phyloP scores from a whole-genome alignment of 2,797 vertebrate genomes.

The Enteromius treurensis region DNA sequence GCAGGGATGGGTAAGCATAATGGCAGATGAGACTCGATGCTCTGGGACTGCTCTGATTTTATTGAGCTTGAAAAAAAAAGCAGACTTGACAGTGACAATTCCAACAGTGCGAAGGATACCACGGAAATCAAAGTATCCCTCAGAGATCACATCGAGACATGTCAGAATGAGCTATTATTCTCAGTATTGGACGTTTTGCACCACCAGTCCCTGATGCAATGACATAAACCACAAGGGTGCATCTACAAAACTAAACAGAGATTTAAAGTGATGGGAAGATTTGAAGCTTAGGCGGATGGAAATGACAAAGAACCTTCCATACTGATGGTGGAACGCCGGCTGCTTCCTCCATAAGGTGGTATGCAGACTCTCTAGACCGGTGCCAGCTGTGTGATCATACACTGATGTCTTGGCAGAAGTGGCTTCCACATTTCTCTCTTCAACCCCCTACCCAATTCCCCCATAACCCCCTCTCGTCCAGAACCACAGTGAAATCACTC shows the following conservation, averaged over 20 bases:
- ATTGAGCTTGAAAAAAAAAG: slow-evolving; percentile 17
- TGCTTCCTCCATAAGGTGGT: slow-evolving; percentile 42
- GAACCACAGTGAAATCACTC: slow-evolving; percentile 73
- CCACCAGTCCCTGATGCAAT: slow-evolving; percentile 17
- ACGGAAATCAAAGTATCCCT: slow-evolving; percentile 35
- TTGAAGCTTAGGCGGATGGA: slow-evolving; percentile 11
- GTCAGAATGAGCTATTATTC: slow-evolving; percentile 37
- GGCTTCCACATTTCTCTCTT: slow-evolving; percentile 61
- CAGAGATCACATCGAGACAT: slow-evolving; percentile 35
- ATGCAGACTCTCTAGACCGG: slow-evolving; percentile 36
- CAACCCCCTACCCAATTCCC: slow-evolving; percentile 40
- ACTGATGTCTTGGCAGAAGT: slow-evolving; percentile 63
- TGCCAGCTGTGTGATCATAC: slow-evolving; percentile 61
- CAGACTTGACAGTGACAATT: slow-evolving; percentile 42
- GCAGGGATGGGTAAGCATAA: slow-evolving; percentile 38
- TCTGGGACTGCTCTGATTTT: slow-evolving; percentile 42
- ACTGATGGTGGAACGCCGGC: slow-evolving; percentile 12
- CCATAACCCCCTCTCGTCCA: slow-evolving; percentile 56
- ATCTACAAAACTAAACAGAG: slow-evolving; percentile 34
- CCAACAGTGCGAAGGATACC: slow-evolving; percentile 30
- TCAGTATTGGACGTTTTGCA: slow-evolving; percentile 35
- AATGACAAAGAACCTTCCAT: slow-evolving; percentile 31
- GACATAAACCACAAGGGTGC: slow-evolving; percentile 25
- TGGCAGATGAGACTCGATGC: slow-evolving; percentile 28
- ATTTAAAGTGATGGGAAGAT: slow-evolving; percentile 31